These are phyloP conservation scores for Heliconius congener DNA, from an alignment of 1,140 invertebrate species.

Conservation along the genomic window DNA sequence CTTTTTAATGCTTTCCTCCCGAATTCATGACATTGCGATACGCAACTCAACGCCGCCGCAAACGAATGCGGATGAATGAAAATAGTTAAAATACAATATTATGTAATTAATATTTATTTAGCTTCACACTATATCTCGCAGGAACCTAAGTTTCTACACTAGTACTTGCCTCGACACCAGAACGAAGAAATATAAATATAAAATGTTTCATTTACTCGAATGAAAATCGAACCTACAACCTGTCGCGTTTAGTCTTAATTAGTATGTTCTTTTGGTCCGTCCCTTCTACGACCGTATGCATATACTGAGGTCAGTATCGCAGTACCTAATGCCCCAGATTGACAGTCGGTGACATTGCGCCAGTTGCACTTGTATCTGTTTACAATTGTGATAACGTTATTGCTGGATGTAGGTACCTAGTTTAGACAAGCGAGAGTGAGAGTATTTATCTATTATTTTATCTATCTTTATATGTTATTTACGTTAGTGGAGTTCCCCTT, in stretches of 20 bases:
- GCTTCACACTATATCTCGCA: too few species aligned
- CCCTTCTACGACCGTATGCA: not conserved
- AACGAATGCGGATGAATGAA: too few species aligned
- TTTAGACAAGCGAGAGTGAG: slow-evolving; percentile 42
- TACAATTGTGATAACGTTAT: slow-evolving; percentile 51
- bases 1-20: too few species aligned
- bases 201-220: too few species aligned
- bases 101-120: not conserved
- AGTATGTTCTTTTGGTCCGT: not conserved
- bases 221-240: too few species aligned
- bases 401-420: slow-evolving; percentile 7
- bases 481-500: not conserved
- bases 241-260: too few species aligned
- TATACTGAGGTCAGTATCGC: slow-evolving; percentile 9
- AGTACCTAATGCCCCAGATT: slow-evolving; percentile 61
- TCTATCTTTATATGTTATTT: not conserved
- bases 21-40: too few species aligned
- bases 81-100: not conserved
- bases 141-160: too few species aligned
- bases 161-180: too few species aligned
- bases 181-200: too few species aligned
- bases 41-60: too few species aligned
- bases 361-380: slow-evolving; percentile 53
- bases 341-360: slow-evolving; percentile 62
- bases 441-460: slow-evolving; percentile 19